phyloP scores from a whole-genome alignment of 2,113 vertebrate genomes.

The Amphilophus citrinellus region DNA sequence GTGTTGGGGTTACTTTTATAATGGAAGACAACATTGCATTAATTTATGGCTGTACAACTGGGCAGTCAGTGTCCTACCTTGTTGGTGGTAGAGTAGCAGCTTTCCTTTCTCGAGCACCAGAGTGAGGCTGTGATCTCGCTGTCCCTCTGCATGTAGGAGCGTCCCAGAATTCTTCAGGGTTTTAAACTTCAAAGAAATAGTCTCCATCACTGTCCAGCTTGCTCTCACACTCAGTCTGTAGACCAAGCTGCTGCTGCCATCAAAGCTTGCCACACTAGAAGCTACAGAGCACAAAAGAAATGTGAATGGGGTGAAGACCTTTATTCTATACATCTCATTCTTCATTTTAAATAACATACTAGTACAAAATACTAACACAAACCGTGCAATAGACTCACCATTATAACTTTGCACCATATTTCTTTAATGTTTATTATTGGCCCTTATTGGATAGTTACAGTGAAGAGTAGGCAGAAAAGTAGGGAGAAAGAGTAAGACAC shows the following conservation, averaged over 20 bases:
- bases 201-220: slow-evolving; percentile 37
- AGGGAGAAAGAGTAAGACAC: no score
- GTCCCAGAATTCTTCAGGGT: slow-evolving; percentile 69
- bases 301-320: neutral
- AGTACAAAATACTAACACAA: neutral
- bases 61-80: slow-evolving; percentile 51
- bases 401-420: neutral
- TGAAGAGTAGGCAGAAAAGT: no score
- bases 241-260: slow-evolving; percentile 69
- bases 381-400: neutral
- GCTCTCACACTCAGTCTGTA: slow-evolving; percentile 53
- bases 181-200: slow-evolving; percentile 73
- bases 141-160: slow-evolving; percentile 68
- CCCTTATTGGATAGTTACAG: no score
- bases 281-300: slow-evolving; percentile 31
- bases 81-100: slow-evolving; percentile 70
- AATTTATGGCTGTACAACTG: neutral
- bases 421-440: no score
- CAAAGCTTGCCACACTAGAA: slow-evolving; percentile 70
- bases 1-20: neutral
- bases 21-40: neutral
- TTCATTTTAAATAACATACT: neutral
- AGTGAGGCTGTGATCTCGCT: slow-evolving; percentile 68
- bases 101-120: slow-evolving; percentile 71
- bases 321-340: neutral